Evolutionary conservation across 92 coral and sea anemone species (phyloP).

Genomic region (Palythoa caribaeorum): DNA sequence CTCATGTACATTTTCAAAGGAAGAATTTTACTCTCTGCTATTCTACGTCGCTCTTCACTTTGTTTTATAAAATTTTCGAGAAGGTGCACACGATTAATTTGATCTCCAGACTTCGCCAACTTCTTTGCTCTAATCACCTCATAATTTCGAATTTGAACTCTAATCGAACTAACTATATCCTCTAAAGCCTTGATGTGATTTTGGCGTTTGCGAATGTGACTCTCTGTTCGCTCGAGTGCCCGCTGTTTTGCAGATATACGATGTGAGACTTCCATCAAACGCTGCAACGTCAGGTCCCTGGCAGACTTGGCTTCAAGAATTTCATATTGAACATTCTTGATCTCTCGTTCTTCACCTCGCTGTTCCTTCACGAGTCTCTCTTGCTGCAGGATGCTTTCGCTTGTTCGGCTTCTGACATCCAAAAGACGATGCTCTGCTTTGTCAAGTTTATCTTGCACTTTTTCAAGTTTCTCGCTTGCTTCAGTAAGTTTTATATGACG

Average conservation of each 20-base stretch:
- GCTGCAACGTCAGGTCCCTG: conserved; percentile 66
- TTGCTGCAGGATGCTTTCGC: conserved; percentile 67
- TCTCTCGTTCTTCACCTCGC: conserved; percentile 63
- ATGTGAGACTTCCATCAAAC: conserved; percentile 63
- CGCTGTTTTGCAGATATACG: conserved; percentile 54
- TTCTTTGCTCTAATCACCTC: conserved; percentile 41
- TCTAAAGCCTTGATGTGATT: conserved; percentile 71
- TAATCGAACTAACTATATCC: conserved; percentile 77
- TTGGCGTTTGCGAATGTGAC: conserved; percentile 60
- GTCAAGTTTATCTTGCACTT: conserved; percentile 67
- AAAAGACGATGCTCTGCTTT: conserved; percentile 60
- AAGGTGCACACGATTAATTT: conserved; percentile 57
- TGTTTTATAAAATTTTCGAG: conserved; percentile 72
- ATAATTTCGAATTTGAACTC: conserved; percentile 65
- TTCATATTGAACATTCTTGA: conserved; percentile 67
- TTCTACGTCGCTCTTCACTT: conserved; percentile 57
- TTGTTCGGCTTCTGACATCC: conserved; percentile 58
- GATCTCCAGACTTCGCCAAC: conserved; percentile 52
- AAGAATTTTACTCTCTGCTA: conserved; percentile 76
- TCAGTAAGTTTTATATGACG: conserved; percentile 72
- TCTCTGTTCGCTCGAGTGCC: conserved; percentile 72
- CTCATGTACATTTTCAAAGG: conserved; percentile 78
- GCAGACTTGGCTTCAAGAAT: conserved; percentile 76
- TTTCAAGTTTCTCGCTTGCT: conserved; percentile 76
- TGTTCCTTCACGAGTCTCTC: conserved; percentile 66